Base-by-base conservation (phyloP, 2,113 vertebrate species). In the Ammodytes marinus region DNA sequence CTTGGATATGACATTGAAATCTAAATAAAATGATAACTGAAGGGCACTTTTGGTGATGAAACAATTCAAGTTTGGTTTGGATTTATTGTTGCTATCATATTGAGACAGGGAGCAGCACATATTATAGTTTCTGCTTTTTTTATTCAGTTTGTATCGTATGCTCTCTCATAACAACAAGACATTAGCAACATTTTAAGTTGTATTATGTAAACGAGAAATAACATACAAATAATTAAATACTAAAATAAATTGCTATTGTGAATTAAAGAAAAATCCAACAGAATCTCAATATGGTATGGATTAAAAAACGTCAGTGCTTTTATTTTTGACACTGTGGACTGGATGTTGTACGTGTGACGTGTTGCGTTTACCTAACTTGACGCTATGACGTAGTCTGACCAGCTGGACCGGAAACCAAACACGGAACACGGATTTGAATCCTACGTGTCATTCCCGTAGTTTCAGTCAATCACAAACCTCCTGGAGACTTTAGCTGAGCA, bases 361-460 rank as follows among this genome's bases (percentile, higher is more conserved):
- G 1, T 6, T 13, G 45, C 13, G 11, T 7, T 1, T 0, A 55
- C 27, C 9, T 1, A 0, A 9, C 0, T 40, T 69, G 39, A 83
- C 50, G 39, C 15, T 27, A 27, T 27, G 27, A 27, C 27, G 27
- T 27, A 27, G 27, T 27, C 27, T 1, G 0, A 0, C 0, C 14
- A 2, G 11, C 4, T 4, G 54, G 13, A 61, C 90, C 50, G 90
- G 90, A 93, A 91, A 53, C 65, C 68, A 87, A 89, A 91, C 86
- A 89, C 53, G 43, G 61, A 82, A 45, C 43, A 52, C 10, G 53
- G 13, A 65, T 89, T 74, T 90, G 65, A 59, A 78, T 86, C 74
- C 57, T 89, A 92, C 91, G 91, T 93, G 91, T 94, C 91, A 91
- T 80, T 92, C 8, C 17, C n/a, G 9, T 63, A 80, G 83, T 79